Base-by-base conservation (phyloP, 2,888 invertebrate genomes). In the Yponomeuta evonymella region DNA sequence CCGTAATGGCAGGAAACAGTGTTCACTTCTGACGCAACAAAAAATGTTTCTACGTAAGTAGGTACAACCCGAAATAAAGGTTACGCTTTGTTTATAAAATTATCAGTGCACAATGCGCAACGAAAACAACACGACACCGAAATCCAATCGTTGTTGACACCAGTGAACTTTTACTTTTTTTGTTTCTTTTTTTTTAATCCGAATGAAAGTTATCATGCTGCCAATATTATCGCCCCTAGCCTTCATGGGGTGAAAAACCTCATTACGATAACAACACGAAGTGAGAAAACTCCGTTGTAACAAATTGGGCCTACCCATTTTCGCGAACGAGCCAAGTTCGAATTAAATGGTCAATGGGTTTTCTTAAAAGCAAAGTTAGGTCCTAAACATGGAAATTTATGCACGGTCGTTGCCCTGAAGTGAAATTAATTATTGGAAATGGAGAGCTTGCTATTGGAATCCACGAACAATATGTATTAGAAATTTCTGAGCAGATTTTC, bases 51-150 rank as follows among this genome's bases (percentile, higher is more conserved):
- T 3, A 23, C 23, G 15, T 58, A 58, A 15, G 51, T 15, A 15
- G 2, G 12, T 58, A 58, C 51, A 15, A 58, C 51, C 15, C 51
- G 15, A 58, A 58, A 58, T 58, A 15, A 58, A 58, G 51, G 51
- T 58, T 58, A 58, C 51, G 51, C 51, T 58, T 58, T 58, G 51
- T 58, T 58, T 58, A 58, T 58, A 15, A 58, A 58, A 58, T 58
- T 58, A 58, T 58, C 51, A 58, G 51, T 15, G 51, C 51, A 58
- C 43, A 43, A 43, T 2, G 51, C 15, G 15, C 3, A 58, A 15
- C 2, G 12, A 51, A 51, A 12, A 58, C 3, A 58, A 58, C 51
- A 58, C 2, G 5, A 58, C 6, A 58, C 15, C 5, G 51, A 2
- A 58, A 12, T 15, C 51, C 12, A 15, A 58, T 15, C 15, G 15